Evolutionary conservation across 2,113 vertebrate genomes (phyloP), one percentile per base, ranked within the genome.

Genomic region (Cinclus mexicanus): DNA sequence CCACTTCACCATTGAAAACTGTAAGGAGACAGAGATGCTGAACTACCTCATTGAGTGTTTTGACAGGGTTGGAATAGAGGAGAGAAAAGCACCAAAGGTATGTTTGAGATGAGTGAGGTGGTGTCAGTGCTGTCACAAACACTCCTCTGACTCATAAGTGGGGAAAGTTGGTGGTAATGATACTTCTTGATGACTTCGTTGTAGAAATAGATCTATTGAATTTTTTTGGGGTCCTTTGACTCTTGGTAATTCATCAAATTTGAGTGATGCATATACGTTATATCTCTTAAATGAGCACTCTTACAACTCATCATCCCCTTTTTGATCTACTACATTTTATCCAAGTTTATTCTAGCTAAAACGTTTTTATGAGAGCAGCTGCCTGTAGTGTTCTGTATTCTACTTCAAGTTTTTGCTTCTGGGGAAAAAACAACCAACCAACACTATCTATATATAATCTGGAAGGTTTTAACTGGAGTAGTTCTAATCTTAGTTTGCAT

Each of bases 21-120:
- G 99, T 97, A 99, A 99, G 96, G 99, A 99, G 98, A 99, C 99
- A 37, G 99, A 99, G 97, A 99, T 99, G 99, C 98, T 99, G 98
- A 99, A 99, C 99, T 99, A 99, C 99, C 99, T 99, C 99, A 99
- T 99, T 47, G 99, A 99, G 98, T 99, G 99, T 97, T 99, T 99
- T 97, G 99, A 99, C 98, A 98, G 99, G 96, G 99, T 99, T 98
- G 99, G 99, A 96, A 99, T 99, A 98, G 99, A 99, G 96, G 99
- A 99, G 97, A 99, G 99, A 91, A 99, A 99, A 98, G 99, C 99
- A 97, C 99, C 99, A 97, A 99, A 99, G 99, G 99, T 99, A 98
- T 17, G 3, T 20, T n/a, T 39, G 71, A 44, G 15, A 37, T 25
- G 37, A 47, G 22, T 29, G 29, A 63, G 19, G 23, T 16, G 55